Evolutionary conservation across 1,140 invertebrate species (phyloP).

Genomic region (Macrostomum lignano): DNA sequence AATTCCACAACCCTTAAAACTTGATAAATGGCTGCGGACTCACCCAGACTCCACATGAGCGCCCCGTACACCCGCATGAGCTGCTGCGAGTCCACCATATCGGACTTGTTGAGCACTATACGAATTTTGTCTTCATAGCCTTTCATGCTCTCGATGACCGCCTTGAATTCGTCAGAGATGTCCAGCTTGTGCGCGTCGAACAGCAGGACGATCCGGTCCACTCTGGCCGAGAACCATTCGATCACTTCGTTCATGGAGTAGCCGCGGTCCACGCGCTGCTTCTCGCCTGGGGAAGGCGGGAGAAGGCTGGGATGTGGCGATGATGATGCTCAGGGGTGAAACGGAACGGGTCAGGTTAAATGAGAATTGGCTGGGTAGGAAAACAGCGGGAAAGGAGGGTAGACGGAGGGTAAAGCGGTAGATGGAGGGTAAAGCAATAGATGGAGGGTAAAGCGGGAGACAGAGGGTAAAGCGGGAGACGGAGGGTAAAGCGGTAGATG

Average conservation of each 20-base stretch:
- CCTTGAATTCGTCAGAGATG: conserved; percentile 8
- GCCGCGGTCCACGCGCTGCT: conserved; percentile 72
- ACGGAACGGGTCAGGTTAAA: too few species aligned
- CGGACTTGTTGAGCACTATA: conserved; percentile 90
- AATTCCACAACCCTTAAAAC: background rate
- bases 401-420: too few species aligned
- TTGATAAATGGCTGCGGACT: background rate
- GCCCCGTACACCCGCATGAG: conserved; percentile 92
- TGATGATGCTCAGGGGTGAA: too few species aligned
- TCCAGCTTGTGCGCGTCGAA: conserved; percentile 8
- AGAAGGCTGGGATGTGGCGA: too few species aligned
- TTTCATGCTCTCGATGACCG: conserved; percentile 9
- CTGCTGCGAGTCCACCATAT: conserved; percentile 93
- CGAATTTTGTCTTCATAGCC: conserved; percentile 60
- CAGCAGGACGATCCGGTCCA: conserved; percentile 6
- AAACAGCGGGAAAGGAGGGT: too few species aligned
- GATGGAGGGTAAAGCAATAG: too few species aligned
- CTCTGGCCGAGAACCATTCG: conserved; percentile 7
- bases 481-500: too few species aligned
- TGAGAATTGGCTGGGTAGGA: too few species aligned
- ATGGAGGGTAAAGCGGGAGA: too few species aligned
- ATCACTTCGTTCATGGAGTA: conserved; percentile 66
- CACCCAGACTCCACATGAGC: conserved; percentile 78
- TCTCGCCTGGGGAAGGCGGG: too few species aligned
- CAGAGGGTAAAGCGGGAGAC: too few species aligned